Evolutionary conservation across 2,113 vertebrate genomes (phyloP).

Genomic region (Notarius lentiginosus): DNA sequence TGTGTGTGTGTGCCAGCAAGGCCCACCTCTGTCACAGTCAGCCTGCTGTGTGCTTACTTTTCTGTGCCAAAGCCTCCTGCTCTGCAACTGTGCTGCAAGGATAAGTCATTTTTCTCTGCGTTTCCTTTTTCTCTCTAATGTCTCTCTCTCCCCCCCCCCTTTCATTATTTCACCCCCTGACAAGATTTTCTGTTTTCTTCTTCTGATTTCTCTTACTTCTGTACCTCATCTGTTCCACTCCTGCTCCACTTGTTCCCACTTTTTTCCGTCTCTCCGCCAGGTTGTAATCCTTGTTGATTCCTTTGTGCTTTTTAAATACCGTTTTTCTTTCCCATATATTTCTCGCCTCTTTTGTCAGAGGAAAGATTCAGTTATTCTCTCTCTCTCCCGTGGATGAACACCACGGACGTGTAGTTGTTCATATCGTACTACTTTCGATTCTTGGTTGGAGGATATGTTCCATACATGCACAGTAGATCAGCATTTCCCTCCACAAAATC

Average conservation of each 20-base stretch:
- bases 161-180: conserved; percentile 39
- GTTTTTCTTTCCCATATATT: neutral
- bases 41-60: conserved; percentile 92
- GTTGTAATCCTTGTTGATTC: neutral
- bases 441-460: too few relatives aligned
- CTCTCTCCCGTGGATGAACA: too few relatives aligned
- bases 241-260: conserved; percentile 57
- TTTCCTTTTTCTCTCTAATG: conserved; percentile 38
- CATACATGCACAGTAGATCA: too few relatives aligned
- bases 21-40: conserved; percentile 77
- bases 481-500: too few relatives aligned
- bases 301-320: neutral
- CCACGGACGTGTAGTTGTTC: too few relatives aligned
- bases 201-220: conserved; percentile 52
- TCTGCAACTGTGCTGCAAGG: conserved; percentile 74
- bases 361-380: too few relatives aligned
- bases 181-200: conserved; percentile 48
- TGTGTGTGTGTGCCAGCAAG: conserved; percentile 74
- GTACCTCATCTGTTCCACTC: conserved; percentile 48
- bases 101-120: conserved; percentile 39
- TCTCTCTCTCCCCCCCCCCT: neutral
- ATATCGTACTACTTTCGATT: too few relatives aligned
- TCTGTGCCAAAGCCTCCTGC: conserved; percentile 88
- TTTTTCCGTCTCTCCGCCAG: conserved; percentile 47
- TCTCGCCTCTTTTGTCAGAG: too few relatives aligned